Evolutionary conservation across 1,140 invertebrate genomes (phyloP).

Genomic region (Halictus rubicundus): DNA sequence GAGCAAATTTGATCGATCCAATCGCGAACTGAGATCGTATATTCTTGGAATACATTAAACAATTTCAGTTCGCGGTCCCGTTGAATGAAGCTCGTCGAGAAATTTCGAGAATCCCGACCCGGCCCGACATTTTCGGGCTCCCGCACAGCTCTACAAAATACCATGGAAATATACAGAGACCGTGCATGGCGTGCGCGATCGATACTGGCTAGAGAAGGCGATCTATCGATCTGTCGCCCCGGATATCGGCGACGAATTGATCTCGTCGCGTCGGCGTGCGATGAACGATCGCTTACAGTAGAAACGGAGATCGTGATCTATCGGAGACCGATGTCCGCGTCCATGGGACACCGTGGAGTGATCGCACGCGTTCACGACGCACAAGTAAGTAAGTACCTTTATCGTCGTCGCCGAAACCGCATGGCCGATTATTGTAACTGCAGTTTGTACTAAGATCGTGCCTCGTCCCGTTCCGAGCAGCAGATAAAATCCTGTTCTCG

Average conservation of each 20-base stretch:
- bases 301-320: slow-evolving; percentile 12
- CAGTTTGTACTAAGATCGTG: slow-evolving; percentile 38
- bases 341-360: slow-evolving; percentile 8
- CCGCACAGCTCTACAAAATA: no score
- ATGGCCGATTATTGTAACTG: slow-evolving; percentile 21
- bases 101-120: no score
- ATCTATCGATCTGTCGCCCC: not conserved
- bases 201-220: not conserved
- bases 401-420: not conserved
- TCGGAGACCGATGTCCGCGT: not conserved
- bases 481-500: not conserved
- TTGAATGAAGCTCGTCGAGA: no score
- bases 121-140: no score
- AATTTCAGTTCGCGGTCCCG: no score
- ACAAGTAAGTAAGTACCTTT: not conserved
- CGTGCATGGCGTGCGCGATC: not conserved
- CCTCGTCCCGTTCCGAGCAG: not conserved
- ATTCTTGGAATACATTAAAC: no score
- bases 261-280: no score
- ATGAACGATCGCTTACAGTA: not conserved
- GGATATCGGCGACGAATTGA: no score
- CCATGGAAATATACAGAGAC: no score
- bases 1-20: no score
- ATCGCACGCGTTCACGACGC: not conserved
- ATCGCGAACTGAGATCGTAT: no score